phyloP scores from a whole-genome alignment of 2,797 vertebrate genomes.

The Coendou prehensilis region DNA sequence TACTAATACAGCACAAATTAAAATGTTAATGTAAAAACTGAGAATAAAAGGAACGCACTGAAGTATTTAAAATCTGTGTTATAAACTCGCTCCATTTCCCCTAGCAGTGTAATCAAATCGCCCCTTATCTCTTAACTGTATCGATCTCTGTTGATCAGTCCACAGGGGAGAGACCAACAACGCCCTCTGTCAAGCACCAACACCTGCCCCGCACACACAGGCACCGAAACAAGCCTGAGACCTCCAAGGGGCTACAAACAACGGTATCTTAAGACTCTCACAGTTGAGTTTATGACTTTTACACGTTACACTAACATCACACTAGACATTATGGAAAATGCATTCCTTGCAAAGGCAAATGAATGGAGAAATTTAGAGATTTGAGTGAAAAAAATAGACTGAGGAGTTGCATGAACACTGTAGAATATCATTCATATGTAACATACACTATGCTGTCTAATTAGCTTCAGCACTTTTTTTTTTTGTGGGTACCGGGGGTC shows the following conservation, averaged over 20 bases:
- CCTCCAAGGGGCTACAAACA: not conserved
- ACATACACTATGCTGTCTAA: not conserved
- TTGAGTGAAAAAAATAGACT: slow-evolving; percentile 12
- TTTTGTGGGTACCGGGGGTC: too few species aligned
- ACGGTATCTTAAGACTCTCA: slow-evolving; percentile 15
- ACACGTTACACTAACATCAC: not conserved
- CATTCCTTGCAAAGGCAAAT: not conserved
- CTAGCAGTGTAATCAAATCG: slow-evolving; percentile 38
- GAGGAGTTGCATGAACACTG: slow-evolving; percentile 9
- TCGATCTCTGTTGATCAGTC: slow-evolving; percentile 81
- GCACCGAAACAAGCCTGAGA: slow-evolving; percentile 68
- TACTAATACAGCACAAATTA: not conserved
- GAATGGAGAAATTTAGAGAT: slow-evolving; percentile 57
- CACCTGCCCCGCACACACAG: slow-evolving; percentile 77
- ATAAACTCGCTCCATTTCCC: not conserved
- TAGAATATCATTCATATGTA: slow-evolving; percentile 14
- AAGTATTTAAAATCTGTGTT: not conserved
- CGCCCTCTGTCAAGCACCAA: slow-evolving; percentile 82
- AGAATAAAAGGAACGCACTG: not conserved
- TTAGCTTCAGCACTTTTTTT: not conserved
- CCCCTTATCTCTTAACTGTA: slow-evolving; percentile 70
- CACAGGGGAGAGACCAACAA: slow-evolving; percentile 70
- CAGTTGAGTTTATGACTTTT: slow-evolving; percentile 2
- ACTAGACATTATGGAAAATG: not conserved
- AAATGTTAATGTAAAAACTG: slow-evolving; percentile 24